phyloP scores from a whole-genome alignment of 2,888 invertebrate genomes.

The Zhengitettix transpicula region DNA sequence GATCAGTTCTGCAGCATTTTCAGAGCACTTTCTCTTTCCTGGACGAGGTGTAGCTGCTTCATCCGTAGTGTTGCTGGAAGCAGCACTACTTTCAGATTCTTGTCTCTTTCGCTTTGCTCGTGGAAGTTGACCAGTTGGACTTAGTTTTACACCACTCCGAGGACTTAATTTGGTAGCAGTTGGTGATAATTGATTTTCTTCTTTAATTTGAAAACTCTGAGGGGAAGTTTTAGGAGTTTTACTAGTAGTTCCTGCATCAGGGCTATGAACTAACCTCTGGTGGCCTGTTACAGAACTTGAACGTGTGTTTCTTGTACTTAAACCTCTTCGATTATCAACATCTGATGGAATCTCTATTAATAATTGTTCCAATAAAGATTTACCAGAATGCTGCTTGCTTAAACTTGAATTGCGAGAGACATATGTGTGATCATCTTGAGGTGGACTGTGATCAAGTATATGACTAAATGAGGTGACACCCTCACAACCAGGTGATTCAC shows the following conservation, averaged over 20 bases:
- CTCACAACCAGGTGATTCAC: conserved; percentile 1
- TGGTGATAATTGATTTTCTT: conserved; percentile 6
- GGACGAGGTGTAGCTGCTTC: conserved; percentile 28
- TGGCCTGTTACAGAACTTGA: conserved; percentile 10
- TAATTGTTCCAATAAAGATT: conserved; percentile 55
- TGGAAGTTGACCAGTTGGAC: conserved; percentile 1
- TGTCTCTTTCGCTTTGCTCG: conserved; percentile 51
- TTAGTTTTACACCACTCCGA: conserved; percentile 13
- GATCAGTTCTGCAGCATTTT: conserved; percentile 40
- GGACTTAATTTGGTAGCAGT: conserved; percentile 15
- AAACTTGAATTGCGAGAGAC: conserved; percentile 17
- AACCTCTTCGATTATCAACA: conserved; percentile 23
- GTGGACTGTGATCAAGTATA: background rate
- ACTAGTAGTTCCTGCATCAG: background rate
- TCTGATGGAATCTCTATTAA: conserved; percentile 66
- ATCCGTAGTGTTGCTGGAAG: conserved; percentile 27
- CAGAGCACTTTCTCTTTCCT: conserved; percentile 41
- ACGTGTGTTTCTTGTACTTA: conserved; percentile 23
- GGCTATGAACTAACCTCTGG: conserved; percentile 1
- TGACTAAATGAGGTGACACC: background rate
- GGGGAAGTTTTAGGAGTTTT: conserved; percentile 3
- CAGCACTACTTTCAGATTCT: conserved; percentile 51
- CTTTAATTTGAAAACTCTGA: conserved; percentile 1
- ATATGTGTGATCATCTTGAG: conserved; percentile 14
- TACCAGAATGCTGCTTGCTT: conserved; percentile 10